Conservation (phyloP, 1,140 invertebrate species). For the Heliconius melpomene region DNA sequence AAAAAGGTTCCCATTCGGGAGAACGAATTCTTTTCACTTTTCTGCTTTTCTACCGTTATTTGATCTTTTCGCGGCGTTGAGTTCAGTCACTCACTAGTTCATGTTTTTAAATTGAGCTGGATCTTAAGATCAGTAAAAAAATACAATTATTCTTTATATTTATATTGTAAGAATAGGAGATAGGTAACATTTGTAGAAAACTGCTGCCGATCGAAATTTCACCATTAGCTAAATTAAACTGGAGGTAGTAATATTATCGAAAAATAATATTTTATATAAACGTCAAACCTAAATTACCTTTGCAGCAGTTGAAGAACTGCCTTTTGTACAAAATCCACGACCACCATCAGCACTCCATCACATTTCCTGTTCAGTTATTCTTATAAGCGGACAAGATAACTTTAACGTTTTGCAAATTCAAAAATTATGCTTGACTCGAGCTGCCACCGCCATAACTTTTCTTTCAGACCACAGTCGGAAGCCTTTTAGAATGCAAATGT, state of each 20-base stretch:
- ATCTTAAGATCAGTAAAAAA: too few relatives aligned
- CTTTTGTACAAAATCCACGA: background rate
- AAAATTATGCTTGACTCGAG: conserved; percentile 37
- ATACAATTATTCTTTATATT: too few relatives aligned
- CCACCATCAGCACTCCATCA: background rate
- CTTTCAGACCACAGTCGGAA: conserved; percentile 48
- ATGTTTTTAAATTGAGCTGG: too few relatives aligned
- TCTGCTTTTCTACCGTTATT: too few relatives aligned
- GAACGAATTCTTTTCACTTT: too few relatives aligned
- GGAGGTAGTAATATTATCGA: background rate
- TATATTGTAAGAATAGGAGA: too few relatives aligned
- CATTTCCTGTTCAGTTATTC: conserved; percentile 25
- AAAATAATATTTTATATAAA: background rate
- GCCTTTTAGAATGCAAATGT: conserved; percentile 67
- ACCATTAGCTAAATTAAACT: background rate
- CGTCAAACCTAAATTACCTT: background rate
- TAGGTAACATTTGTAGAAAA: background rate
- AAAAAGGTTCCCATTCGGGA: too few relatives aligned
- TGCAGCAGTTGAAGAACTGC: background rate
- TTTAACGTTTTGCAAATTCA: conserved; percentile 32
- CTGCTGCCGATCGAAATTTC: too few relatives aligned
- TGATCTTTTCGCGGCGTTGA: too few relatives aligned
- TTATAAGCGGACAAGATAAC: conserved; percentile 22
- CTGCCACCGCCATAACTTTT: conserved; percentile 45
- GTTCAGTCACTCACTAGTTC: too few relatives aligned